Evolutionary conservation across 2,113 vertebrate species (phyloP), one percentile per base, ranked within the genome.

Genomic region (Coregonus clupeaformis): DNA sequence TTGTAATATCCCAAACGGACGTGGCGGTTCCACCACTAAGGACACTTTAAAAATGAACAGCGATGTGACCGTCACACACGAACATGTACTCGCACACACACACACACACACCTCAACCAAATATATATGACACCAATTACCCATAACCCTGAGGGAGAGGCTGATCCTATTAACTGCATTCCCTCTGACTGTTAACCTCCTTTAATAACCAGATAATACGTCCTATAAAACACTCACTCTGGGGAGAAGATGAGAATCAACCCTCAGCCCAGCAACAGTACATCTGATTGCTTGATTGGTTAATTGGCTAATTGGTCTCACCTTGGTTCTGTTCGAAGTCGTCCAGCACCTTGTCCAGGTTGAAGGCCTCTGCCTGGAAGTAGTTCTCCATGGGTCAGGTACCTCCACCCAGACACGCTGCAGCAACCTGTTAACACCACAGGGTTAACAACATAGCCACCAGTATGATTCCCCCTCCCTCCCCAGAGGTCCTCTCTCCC

Each of bases 311-410:
- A 52, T 22, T 7, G 57, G n/a, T 42, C 92, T 93, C 88, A 99
- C 98, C 98, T 98, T 98, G 96, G 71, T 98, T 98, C 94, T 98
- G 96, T 90, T 99, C 98, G 86, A 99, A 99, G 90, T 99, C 98
- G 77, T 99, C 98, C 94, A 99, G 94, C 89, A 99, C 98, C 94
- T 98, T 99, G 92, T 99, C 98, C 90, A 99, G 95, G 94, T 99
- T 98, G 91, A 96, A 99, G 87, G 97, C 96, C 92, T 98, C 98
- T 91, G 96, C 95, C 94, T 99, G 97, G 91, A 99, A 99, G 89
- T 99, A 99, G 95, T 99, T 98, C 97, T 99, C 98, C 98, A 99
- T 99, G 96, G 86, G 95, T 97, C 91, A 96, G 89, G 87, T 94
- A 93, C 92, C 92, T 89, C 93, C 94, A 90, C 94, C 92, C 90